Base-by-base conservation (phyloP, 2,797 vertebrate genomes). In the Falco peregrinus region DNA sequence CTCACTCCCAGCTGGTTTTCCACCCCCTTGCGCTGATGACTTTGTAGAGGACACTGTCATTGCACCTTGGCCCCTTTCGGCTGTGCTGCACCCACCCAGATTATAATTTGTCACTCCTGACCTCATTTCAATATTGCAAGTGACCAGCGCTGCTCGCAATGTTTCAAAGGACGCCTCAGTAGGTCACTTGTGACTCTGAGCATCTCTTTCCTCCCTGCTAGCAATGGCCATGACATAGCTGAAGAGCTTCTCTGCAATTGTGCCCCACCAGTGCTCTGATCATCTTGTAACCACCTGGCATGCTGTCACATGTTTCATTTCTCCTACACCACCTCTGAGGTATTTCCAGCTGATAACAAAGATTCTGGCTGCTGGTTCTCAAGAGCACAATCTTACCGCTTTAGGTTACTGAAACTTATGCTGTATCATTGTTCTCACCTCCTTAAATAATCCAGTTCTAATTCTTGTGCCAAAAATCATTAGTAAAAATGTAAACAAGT, bases 81-180 rank as follows among this genome's bases (percentile, higher is more conserved):
- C n/a, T 60, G 43, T 85, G 39, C 60, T 88, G 69, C 45, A 47
- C n/a, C 25, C 1, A 1, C 65, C 50, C 48, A 24, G 10, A 14
- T 51, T 35, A 8, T 37, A 0, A 13, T 74, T 88, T 64, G 24
- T 37, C 64, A 63, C 43, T 10, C 16, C 2, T 4, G 6, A 20
- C 47, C n/a, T 82, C 54, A n/a, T 75, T 75, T 45, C 33, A 43
- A 1, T 53, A 45, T 10, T 45, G 37, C 37, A 69, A 35, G 41
- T 43, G 84, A 53, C 22, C 22, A 60, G 7, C 0, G 0, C 51
- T 51, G 25, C 2, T 1, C 20, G 8, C 2, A 10, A 8, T 29
- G 18, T 61, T 91, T 65, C 68, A 53, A 47, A 73, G 29, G 51
- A 39, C 22, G 37, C 15, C 45, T 87, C 19, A 31, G 1, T 4